Evolutionary conservation across 2,888 invertebrate genomes (phyloP).

Genomic region (Ectemnius cavifrons): DNA sequence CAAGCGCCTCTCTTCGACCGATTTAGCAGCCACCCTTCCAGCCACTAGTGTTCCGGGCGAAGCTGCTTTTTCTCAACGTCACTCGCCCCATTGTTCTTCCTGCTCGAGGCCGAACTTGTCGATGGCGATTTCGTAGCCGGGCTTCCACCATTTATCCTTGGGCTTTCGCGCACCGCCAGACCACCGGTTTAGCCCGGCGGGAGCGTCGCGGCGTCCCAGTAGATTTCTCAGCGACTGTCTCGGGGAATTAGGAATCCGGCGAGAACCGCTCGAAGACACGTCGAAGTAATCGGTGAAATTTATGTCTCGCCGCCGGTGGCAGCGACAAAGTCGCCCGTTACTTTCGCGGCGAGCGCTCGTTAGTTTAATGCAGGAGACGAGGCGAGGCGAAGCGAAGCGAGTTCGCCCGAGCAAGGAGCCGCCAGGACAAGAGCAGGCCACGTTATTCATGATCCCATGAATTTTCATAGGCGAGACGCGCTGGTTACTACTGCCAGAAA

Average conservation of each 20-base stretch:
- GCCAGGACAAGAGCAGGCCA: conserved; percentile 37
- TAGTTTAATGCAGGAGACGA: not conserved
- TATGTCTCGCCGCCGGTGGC: not conserved
- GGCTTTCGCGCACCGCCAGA: not conserved
- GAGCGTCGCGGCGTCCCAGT: too few species aligned
- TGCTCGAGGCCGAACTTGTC: conserved; percentile 19
- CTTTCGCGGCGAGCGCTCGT: not conserved
- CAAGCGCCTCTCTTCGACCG: conserved; percentile 11
- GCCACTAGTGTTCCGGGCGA: not conserved
- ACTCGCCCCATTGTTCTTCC: conserved; percentile 18
- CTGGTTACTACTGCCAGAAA: conserved; percentile 59
- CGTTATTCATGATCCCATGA: conserved; percentile 75
- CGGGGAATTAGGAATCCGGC: too few species aligned
- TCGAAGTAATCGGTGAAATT: not conserved
- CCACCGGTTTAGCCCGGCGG: too few species aligned
- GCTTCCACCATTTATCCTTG: not conserved
- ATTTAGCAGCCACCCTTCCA: not conserved
- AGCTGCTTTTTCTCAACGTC: conserved; percentile 12
- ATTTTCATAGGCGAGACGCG: conserved; percentile 67
- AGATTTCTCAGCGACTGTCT: too few species aligned
- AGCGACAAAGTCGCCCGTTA: conserved; percentile 1
- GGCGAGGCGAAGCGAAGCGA: too few species aligned
- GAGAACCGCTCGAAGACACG: too few species aligned
- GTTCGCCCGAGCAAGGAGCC: too few species aligned
- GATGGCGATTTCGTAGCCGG: not conserved